Base-by-base conservation (phyloP, 2,888 invertebrate genomes). In the Brachyptera putata region DNA sequence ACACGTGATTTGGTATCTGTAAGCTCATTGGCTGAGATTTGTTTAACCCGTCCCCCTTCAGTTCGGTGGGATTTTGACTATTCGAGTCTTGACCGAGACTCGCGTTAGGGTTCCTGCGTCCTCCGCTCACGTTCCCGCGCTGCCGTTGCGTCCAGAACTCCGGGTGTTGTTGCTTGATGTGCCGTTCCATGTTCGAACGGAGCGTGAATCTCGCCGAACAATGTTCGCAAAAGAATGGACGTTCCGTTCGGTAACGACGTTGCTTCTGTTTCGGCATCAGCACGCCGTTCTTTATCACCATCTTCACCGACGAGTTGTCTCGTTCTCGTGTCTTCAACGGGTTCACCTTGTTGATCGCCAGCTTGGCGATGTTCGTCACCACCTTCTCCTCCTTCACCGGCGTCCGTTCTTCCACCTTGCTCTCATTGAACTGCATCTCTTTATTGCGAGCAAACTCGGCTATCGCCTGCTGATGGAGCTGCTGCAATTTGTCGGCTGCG, bases 151-250 rank as follows among this genome's bases (percentile, higher is more conserved):
- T 89, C 88, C 93, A 94, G 70, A 84, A 87, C 64, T 91, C 89
- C 0, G 94, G 94, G 77, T 95, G 95, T 68, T 95, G 94, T 68
- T 94, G 93, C 71, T 95, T 95, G 2, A 95, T 90, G 68, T 95
- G 95, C 0, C 94, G 81, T 73, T 95, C 95, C 92, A 95, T 95
- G 69, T 95, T 95, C 9, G 93, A 93, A n/a, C 92, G 81, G 11
- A 95, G 76, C 0, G 95, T 95, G 70, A 95, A 95, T 57, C 91
- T 80, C 0, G 94, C 93, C 0, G 91, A 87, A 74, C 95, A 95
- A 70, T 92, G 90, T 61, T 91, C 90, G 73, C 95, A 95, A 1
- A 89, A 87, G 74, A 93, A 95, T 0, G 94, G 94, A 24, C 94
- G 79, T 72, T 95, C 94, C 21, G 94, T 94, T 62, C 94, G 80